Evolutionary conservation across 2,888 invertebrate species (phyloP).

Genomic region (Pseudolycoriella hygida): DNA sequence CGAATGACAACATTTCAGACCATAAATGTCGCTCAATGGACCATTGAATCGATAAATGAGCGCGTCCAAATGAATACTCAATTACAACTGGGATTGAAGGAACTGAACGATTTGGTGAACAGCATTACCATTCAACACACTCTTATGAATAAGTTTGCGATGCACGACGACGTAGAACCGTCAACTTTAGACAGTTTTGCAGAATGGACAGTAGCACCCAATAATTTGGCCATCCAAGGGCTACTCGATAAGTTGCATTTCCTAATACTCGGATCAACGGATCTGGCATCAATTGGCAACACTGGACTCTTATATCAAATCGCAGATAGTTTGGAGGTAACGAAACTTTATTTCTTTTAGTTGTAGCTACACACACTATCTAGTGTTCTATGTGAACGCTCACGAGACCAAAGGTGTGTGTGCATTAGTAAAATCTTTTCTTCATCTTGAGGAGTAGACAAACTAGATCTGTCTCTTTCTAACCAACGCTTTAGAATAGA

Average conservation of each 20-base stretch:
- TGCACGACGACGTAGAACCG: slow-evolving; percentile 35
- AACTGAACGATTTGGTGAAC: slow-evolving; percentile 39
- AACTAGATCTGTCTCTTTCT: too few relatives aligned
- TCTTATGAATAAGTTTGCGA: slow-evolving; percentile 40
- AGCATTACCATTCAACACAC: slow-evolving; percentile 39
- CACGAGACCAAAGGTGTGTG: background rate
- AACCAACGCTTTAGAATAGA: too few relatives aligned
- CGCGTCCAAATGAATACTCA: slow-evolving; percentile 27
- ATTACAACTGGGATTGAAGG: slow-evolving; percentile 40
- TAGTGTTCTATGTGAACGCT: background rate
- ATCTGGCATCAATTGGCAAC: slow-evolving; percentile 27
- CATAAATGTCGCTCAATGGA: slow-evolving; percentile 21
- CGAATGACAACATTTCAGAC: slow-evolving; percentile 18
- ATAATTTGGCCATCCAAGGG: slow-evolving; percentile 42
- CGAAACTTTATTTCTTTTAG: slow-evolving; percentile 1
- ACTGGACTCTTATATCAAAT: slow-evolving; percentile 31
- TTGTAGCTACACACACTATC: too few relatives aligned
- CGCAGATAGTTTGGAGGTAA: slow-evolving; percentile 14
- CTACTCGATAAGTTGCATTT: slow-evolving; percentile 47
- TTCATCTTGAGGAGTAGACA: too few relatives aligned
- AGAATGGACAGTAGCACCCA: slow-evolving; percentile 47
- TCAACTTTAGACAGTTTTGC: slow-evolving; percentile 55
- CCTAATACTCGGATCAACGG: slow-evolving; percentile 34
- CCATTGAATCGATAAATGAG: slow-evolving; percentile 22
- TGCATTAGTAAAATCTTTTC: too few relatives aligned